Evolutionary conservation across 2,113 vertebrate genomes (phyloP).

Genomic region (Cygnus atratus): DNA sequence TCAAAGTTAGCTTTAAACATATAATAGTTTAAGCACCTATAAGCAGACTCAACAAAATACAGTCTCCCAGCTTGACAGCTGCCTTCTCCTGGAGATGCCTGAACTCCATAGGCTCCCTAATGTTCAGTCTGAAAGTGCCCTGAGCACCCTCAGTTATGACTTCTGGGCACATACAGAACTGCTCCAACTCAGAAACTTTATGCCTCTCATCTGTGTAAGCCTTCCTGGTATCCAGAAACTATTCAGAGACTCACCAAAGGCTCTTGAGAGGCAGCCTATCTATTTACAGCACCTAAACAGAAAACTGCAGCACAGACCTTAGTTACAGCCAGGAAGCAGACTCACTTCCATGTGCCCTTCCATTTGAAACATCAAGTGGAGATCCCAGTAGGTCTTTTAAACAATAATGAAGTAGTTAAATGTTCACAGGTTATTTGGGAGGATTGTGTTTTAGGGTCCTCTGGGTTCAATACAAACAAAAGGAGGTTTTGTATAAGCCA

Average conservation of each 20-base stretch:
- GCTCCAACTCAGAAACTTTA: neutral
- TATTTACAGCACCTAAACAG: neutral
- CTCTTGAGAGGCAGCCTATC: neutral
- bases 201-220: fast-evolving
- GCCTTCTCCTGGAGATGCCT: neutral
- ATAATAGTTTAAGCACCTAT: neutral
- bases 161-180: neutral
- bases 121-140: neutral
- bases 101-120: neutral
- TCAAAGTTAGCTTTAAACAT: neutral
- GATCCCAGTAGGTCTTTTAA: neutral
- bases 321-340: neutral
- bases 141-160: neutral
- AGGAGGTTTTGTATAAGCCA: neutral
- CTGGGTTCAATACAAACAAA: neutral
- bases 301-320: neutral
- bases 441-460: neutral
- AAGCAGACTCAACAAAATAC: neutral
- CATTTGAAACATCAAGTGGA: neutral
- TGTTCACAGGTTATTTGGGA: neutral
- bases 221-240: neutral
- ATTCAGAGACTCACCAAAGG: neutral
- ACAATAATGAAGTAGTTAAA: neutral
- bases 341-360: neutral
- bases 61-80: neutral